phyloP scores from a whole-genome alignment of 1,140 invertebrate species.

The Carposina sasakii region DNA sequence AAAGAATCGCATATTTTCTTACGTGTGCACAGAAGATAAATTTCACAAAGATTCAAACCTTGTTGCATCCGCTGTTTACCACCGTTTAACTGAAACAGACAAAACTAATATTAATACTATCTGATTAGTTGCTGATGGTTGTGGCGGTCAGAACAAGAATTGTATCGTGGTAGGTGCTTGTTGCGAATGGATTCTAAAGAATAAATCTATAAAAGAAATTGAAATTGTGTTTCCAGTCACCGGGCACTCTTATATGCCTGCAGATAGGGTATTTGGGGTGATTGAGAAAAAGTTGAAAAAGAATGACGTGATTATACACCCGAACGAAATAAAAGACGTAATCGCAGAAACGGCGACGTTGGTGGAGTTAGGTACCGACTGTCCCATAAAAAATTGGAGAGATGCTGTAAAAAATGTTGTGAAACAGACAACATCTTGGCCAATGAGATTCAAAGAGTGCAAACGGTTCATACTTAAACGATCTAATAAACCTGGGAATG shows the following conservation, averaged over 20 bases:
- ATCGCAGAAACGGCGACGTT: slow-evolving; percentile 11
- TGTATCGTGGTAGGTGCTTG: slow-evolving; percentile 22
- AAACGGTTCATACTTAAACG: slow-evolving; percentile 19
- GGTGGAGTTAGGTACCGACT: slow-evolving; percentile 5
- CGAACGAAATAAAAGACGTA: slow-evolving; percentile 18
- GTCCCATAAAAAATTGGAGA: slow-evolving; percentile 6
- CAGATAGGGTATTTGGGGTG: slow-evolving; percentile 21
- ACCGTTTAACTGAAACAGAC: slow-evolving; percentile 8
- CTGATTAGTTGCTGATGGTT: slow-evolving; percentile 30
- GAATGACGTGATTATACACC: slow-evolving; percentile 21
- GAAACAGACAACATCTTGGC: slow-evolving; percentile 12
- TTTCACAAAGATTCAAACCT: slow-evolving; percentile 22
- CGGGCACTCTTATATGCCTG: slow-evolving; percentile 29
- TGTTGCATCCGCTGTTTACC: slow-evolving; percentile 23
- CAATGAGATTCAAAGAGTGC: slow-evolving; percentile 14
- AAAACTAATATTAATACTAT: slow-evolving; percentile 13
- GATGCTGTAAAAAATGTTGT: slow-evolving; percentile 12
- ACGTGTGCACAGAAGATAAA: slow-evolving; percentile 23
- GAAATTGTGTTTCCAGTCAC: slow-evolving; percentile 30
- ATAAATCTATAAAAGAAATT: slow-evolving; percentile 13
- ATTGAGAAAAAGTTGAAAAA: slow-evolving; percentile 18
- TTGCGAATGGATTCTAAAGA: slow-evolving; percentile 19
- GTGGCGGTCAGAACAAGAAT: slow-evolving; percentile 36
- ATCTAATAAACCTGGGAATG: slow-evolving; percentile 7
- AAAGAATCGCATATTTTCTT: slow-evolving; percentile 13